Conservation (phyloP, 2,797 vertebrate species). For the Crotalus adamanteus region DNA sequence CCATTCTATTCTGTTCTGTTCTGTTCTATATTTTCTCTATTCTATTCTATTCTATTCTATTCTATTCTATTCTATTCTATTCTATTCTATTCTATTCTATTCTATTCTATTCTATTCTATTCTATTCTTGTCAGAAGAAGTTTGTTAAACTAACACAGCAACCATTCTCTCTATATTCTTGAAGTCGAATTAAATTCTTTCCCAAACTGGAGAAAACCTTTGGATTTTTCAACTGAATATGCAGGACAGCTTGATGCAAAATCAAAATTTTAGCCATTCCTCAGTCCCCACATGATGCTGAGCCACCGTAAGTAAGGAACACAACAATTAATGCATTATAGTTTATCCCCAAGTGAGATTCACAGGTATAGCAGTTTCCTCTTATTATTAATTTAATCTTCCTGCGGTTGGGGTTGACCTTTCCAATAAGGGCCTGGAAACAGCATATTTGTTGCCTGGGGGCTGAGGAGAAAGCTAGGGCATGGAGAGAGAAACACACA, state of each 20-base stretch:
- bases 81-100: too few species aligned
- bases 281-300: neutral
- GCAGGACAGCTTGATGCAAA: neutral
- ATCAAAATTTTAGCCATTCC: neutral
- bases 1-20: too few species aligned
- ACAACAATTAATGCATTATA: neutral
- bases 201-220: too few species aligned
- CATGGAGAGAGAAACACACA: neutral
- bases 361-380: neutral
- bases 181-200: neutral
- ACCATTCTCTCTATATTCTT: neutral
- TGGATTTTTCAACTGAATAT: neutral
- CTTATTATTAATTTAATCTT: constrained; percentile 58
- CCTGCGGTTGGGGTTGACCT: constrained; percentile 66
- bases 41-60: too few species aligned
- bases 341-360: too few species aligned
- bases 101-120: too few species aligned
- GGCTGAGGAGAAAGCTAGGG: constrained; percentile 23
- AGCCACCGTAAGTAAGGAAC: neutral
- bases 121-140: neutral
- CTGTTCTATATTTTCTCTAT: too few species aligned
- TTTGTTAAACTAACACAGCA: neutral
- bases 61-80: too few species aligned
- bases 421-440: constrained; percentile 63
- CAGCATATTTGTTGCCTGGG: constrained; percentile 50